Evolutionary conservation across 1,140 invertebrate species (phyloP).

Genomic region (Drosophila parabipectinata): DNA sequence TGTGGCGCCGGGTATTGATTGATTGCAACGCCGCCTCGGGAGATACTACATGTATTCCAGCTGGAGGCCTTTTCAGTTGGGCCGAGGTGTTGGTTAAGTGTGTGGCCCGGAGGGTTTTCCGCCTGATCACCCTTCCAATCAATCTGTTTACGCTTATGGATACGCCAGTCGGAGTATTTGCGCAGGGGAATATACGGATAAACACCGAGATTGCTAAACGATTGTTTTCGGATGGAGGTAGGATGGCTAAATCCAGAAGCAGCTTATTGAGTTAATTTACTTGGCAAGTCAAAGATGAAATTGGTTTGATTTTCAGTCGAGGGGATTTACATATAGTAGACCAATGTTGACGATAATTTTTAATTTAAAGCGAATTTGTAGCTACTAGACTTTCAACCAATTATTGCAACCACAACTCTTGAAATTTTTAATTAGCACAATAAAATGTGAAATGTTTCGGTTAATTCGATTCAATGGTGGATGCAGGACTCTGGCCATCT

Average conservation of each 20-base stretch:
- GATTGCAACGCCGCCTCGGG: conserved; percentile 13
- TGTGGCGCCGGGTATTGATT: conserved; percentile 27
- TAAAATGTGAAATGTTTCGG: conserved; percentile 57
- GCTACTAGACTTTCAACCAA: neutral
- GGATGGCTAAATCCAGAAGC: neutral
- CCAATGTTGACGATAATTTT: neutral
- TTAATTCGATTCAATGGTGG: conserved; percentile 64
- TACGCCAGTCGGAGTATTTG: conserved; percentile 12
- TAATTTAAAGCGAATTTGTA: neutral
- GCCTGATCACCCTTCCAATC: conserved; percentile 50
- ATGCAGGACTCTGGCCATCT: conserved; percentile 15
- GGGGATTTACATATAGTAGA: too few species aligned
- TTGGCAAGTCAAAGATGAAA: neutral
- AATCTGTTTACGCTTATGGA: conserved; percentile 47
- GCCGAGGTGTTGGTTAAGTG: conserved; percentile 30
- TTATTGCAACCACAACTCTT: conserved; percentile 4
- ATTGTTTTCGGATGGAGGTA: neutral
- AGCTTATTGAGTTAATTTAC: neutral
- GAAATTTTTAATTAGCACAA: conserved; percentile 62
- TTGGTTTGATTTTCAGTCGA: neutral
- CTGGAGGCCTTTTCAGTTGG: conserved; percentile 14
- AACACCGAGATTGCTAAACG: neutral
- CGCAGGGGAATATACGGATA: conserved; percentile 11
- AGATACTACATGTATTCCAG: conserved; percentile 3
- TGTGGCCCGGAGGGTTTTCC: conserved; percentile 27